Evolutionary conservation across 2,113 vertebrate species (phyloP).

Genomic region (Corythaixoides concolor): DNA sequence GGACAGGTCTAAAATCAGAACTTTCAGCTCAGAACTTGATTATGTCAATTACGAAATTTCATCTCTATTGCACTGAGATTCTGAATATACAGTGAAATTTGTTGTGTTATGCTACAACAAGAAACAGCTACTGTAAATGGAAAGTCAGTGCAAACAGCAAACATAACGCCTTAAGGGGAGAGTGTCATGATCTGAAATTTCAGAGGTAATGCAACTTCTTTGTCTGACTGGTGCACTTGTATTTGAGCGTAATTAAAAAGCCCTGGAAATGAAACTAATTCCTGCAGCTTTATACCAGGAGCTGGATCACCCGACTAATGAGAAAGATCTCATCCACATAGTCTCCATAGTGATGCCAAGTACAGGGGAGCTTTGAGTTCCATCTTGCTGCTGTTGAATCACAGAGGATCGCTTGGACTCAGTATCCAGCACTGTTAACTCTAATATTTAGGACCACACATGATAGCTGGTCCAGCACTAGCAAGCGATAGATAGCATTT

Average conservation of each 20-base stretch:
- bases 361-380: neutral
- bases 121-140: neutral
- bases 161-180: neutral
- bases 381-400: neutral
- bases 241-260: conserved; percentile 7
- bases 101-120: neutral
- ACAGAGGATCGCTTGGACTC: neutral
- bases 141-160: neutral
- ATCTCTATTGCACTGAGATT: neutral
- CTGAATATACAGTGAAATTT: neutral
- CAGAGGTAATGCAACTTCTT: neutral
- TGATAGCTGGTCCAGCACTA: neutral
- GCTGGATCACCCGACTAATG: neutral
- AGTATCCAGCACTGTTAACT: neutral
- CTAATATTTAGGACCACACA: neutral
- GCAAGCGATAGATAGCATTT: neutral
- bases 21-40: neutral
- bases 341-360: neutral
- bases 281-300: neutral
- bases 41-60: neutral
- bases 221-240: neutral
- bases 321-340: neutral
- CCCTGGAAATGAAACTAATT: conserved; percentile 39
- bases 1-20: neutral
- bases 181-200: neutral